A percentile compares a stretch with the other conserved stretches of the same genome.
Conservation (phyloP, 2,888 invertebrate genomes). For the Halictus quadricinctus region DNA sequence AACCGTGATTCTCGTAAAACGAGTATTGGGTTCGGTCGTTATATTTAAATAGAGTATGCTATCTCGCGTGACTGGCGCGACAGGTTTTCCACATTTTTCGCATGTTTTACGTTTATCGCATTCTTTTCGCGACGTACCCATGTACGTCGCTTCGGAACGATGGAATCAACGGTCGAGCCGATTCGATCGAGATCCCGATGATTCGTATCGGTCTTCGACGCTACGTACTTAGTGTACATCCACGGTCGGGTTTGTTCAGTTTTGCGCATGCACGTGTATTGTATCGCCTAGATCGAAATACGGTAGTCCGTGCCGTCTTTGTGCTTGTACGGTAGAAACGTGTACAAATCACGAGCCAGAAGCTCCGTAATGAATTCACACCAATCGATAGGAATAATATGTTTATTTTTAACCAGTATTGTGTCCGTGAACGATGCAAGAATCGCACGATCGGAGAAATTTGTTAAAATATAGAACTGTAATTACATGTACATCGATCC, state of each 20-base stretch:
- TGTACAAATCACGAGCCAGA: slow-evolving; percentile 29
- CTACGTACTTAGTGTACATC: not conserved
- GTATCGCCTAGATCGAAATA: not conserved
- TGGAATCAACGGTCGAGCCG: not conserved
- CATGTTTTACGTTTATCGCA: not conserved
- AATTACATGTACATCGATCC: slow-evolving; percentile 9
- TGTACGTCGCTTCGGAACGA: not conserved
- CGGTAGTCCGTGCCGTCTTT: not conserved
- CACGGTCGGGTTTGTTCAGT: not conserved
- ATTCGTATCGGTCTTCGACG: not conserved
- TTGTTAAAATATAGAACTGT: slow-evolving; percentile 15
- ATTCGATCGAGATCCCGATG: not conserved
- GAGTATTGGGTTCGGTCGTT: not conserved
- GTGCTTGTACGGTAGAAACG: slow-evolving; percentile 1
- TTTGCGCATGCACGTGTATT: not conserved
- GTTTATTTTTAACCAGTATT: slow-evolving; percentile 14
- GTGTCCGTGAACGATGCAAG: slow-evolving; percentile 6
- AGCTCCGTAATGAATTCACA: not conserved
- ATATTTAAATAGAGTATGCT: not conserved
- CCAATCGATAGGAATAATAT: not conserved
- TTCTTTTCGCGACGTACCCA: not conserved
- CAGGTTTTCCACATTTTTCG: not conserved
- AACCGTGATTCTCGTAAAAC: slow-evolving; percentile 14
- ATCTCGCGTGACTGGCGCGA: not conserved
- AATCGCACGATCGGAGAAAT: slow-evolving; percentile 3